These are phyloP conservation scores for Coremacera marginata DNA, from an alignment of 2,888 invertebrate species.

Conservation along the genomic window DNA sequence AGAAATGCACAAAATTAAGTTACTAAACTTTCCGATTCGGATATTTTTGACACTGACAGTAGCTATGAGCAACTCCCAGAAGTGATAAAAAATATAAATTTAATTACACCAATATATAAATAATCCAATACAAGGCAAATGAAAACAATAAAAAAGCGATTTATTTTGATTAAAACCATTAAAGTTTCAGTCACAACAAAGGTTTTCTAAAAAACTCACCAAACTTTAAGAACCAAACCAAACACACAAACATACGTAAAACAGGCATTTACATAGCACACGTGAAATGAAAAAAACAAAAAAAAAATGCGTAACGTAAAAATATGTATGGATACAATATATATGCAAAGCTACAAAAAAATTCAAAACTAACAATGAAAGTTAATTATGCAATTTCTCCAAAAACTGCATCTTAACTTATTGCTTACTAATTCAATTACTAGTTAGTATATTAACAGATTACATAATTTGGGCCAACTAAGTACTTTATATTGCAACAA, in stretches of 20 bases:
- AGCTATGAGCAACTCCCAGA: too few relatives aligned
- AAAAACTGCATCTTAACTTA: background rate
- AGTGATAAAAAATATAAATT: too few relatives aligned
- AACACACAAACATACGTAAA: background rate
- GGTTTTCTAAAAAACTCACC: background rate
- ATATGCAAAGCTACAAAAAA: constrained; percentile 4
- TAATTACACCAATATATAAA: too few relatives aligned
- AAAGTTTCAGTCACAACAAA: too few relatives aligned
- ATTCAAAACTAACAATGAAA: constrained; percentile 22
- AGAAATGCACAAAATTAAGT: too few relatives aligned
- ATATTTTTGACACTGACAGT: too few relatives aligned
- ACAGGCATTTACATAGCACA: background rate
- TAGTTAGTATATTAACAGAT: background rate
- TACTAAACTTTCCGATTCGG: too few relatives aligned
- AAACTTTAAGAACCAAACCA: constrained; percentile 13
- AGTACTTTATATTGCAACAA: background rate
- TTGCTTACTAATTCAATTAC: background rate
- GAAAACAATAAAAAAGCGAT: too few relatives aligned
- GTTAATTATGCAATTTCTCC: constrained; percentile 18
- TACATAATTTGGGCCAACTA: constrained; percentile 20
- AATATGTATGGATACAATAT: background rate
- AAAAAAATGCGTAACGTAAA: background rate
- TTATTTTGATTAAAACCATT: too few relatives aligned
- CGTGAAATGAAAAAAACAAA: background rate
- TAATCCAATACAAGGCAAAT: too few relatives aligned